A percentile compares a stretch with the other conserved stretches of the same genome.
Evolutionary conservation across 2,888 invertebrate genomes (phyloP).

Genomic region (Belgica antarctica): DNA sequence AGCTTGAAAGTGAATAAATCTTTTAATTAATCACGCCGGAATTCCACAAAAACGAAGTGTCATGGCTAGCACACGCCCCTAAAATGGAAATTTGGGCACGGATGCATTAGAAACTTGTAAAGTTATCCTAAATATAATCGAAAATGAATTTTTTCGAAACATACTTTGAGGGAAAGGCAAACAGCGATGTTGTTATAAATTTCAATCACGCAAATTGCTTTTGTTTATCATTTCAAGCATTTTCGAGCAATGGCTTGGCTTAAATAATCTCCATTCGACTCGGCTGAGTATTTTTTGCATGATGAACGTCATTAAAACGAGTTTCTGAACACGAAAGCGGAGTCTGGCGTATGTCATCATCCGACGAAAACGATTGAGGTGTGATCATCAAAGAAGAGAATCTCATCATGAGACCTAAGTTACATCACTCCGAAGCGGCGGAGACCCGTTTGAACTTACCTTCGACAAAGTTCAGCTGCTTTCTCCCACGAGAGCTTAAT

Average conservation of each 20-base stretch:
- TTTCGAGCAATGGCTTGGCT: background rate
- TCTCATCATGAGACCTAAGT: background rate
- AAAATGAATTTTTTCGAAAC: no score
- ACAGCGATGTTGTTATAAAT: background rate
- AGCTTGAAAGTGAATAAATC: no score
- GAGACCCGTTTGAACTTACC: conserved; percentile 60
- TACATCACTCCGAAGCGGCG: conserved; percentile 18
- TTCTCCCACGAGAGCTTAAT: conserved; percentile 95
- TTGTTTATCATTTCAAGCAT: background rate
- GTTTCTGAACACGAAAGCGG: no score
- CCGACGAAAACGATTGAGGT: conserved; percentile 28
- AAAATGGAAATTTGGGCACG: conserved; percentile 37
- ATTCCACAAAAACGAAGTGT: no score
- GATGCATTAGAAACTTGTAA: conserved; percentile 15
- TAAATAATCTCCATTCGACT: no score
- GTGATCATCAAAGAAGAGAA: conserved; percentile 32
- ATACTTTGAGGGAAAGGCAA: background rate
- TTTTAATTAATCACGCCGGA: no score
- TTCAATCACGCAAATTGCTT: conserved; percentile 30
- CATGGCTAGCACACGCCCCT: no score
- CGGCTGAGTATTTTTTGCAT: background rate
- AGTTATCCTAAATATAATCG: conserved; percentile 18
- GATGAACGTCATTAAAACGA: background rate
- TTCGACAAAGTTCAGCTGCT: conserved; percentile 90
- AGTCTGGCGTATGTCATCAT: background rate